Evolutionary conservation across 2,797 vertebrate genomes (phyloP).

Genomic region (Pseudochirops cupreus): DNA sequence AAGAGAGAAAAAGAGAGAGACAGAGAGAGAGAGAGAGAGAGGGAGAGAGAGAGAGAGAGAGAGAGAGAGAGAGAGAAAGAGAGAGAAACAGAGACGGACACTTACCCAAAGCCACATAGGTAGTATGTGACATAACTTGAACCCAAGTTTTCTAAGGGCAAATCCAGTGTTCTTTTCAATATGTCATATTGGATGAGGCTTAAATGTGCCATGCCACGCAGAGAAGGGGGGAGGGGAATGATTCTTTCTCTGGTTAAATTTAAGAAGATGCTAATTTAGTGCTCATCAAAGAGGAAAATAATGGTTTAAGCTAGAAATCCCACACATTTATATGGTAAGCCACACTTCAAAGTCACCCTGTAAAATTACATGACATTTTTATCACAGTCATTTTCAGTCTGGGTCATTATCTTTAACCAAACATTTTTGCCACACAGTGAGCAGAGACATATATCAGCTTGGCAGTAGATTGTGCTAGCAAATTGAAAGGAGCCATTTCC

Average conservation of each 20-base stretch:
- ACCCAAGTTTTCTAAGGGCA: background rate
- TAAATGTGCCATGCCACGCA: background rate
- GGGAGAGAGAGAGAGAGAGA: too few species aligned
- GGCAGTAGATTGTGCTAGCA: slow-evolving; percentile 65
- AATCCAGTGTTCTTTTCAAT: background rate
- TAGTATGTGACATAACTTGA: background rate
- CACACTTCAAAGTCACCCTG: slow-evolving; percentile 80
- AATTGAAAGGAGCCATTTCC: slow-evolving; percentile 69
- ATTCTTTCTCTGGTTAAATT: background rate
- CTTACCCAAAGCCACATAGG: background rate
- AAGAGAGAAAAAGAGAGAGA: background rate
- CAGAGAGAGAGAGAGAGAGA: background rate
- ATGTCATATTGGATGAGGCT: background rate
- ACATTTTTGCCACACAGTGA: slow-evolving; percentile 76
- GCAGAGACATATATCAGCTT: slow-evolving; percentile 74
- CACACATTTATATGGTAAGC: slow-evolving; percentile 73
- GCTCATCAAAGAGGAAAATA: slow-evolving; percentile 63
- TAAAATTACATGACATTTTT: slow-evolving; percentile 81
- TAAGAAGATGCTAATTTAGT: slow-evolving; percentile 62
- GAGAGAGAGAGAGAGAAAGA: background rate
- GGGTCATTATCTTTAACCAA: slow-evolving; percentile 81
- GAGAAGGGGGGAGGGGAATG: slow-evolving; percentile 39
- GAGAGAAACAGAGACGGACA: background rate
- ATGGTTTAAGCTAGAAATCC: slow-evolving; percentile 45
- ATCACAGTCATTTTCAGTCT: slow-evolving; percentile 79